Base-by-base conservation (phyloP, 2,797 vertebrate genomes). In the Aratinga solstitialis region DNA sequence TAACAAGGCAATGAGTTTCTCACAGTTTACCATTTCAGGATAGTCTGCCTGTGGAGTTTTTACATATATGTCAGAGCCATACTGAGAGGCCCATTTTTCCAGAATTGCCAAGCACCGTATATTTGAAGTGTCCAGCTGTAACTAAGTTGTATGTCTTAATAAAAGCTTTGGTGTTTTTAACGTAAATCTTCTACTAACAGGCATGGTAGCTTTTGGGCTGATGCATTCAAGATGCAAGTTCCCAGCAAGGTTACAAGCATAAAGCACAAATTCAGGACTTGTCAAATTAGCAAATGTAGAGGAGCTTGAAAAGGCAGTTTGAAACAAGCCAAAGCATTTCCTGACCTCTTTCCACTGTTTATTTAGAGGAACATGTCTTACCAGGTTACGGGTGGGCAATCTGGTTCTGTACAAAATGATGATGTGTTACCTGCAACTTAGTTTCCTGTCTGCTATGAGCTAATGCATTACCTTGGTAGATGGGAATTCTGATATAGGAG, bases 41-140 rank as follows among this genome's bases (percentile, higher is more conserved):
- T 12, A 61, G 14, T 32, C 48, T 88, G 27, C 38, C 73, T 65
- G 0, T 40, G 29, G 43, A 75, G 63, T 68, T 87, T 65, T 87
- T n/a, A 54, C 69, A 51, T 0, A 0, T 65, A 19, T 47, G 48
- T 72, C 79, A 56, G 40, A 48, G 66, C 34, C 7, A 18, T 67
- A 59, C 32, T 38, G 66, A 94, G 62, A 86, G 27, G 34, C 23
- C 58, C 83, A 13, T 45, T 91, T 40, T 82, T 91, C 40, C 72
- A 59, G 27, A 83, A 36, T 22, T 87, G 63, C 43, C 9, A 7
- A 82, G 51, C 51, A 22, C 77, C 45, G 13, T 74, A 30, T 71
- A 30, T 66, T 40, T 66, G 62, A 73, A 72, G 38, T 69, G 56
- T 87, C 72, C 82, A 38, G 24, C 7, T 5, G 2, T 90, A 91